phyloP scores from a whole-genome alignment of 2,113 vertebrate species.

The Nansenia antarctica region DNA sequence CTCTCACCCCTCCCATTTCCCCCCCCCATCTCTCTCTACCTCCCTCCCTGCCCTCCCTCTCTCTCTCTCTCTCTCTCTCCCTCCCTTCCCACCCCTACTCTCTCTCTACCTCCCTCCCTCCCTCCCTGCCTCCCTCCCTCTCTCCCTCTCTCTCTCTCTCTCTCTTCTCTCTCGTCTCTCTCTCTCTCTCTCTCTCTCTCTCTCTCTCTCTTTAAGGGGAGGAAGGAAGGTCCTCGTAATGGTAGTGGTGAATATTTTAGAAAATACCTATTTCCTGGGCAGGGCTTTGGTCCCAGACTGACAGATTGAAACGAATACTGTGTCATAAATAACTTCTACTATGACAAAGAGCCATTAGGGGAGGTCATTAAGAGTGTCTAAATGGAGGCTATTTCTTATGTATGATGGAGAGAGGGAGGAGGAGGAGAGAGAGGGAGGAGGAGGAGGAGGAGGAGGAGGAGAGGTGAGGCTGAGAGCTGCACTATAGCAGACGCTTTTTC shows the following conservation, averaged over 20 bases:
- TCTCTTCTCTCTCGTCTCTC: no score
- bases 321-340: constrained; percentile 72
- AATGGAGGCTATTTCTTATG: constrained; percentile 69
- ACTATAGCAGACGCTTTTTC: constrained; percentile 64
- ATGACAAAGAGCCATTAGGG: constrained; percentile 70
- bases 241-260: constrained; percentile 17
- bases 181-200: no score
- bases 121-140: background rate
- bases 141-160: background rate
- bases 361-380: constrained; percentile 65
- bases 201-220: constrained; percentile 20
- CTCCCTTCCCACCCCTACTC: no score
- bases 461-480: constrained; percentile 53
- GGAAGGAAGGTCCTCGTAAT: background rate
- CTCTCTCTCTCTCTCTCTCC: background rate
- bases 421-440: constrained; percentile 36
- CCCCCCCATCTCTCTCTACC: background rate
- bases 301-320: constrained; percentile 68
- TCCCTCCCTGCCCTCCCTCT: background rate
- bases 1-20: no score
- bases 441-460: constrained; percentile 29
- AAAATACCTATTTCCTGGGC: constrained; percentile 46
- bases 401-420: constrained; percentile 50
- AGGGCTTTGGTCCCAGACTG: constrained; percentile 49
- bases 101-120: background rate